These are phyloP conservation scores for Trematomus bernacchii DNA, from an alignment of 2,797 vertebrate species.

Conservation along the genomic window DNA sequence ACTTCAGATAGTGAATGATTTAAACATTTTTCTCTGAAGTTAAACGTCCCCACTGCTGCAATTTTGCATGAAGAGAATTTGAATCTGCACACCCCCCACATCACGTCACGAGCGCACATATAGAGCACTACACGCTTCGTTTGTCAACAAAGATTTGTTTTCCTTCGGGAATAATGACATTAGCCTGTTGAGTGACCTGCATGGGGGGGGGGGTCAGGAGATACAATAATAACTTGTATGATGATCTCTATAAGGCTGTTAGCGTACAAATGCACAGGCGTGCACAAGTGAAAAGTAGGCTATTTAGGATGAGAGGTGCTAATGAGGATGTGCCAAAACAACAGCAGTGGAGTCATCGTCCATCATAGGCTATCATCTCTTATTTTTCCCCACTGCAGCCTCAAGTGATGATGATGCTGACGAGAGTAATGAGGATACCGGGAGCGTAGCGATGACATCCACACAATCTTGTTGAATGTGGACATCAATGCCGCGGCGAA, in stretches of 20 bases:
- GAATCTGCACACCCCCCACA: constrained; percentile 6
- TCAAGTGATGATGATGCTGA: constrained; percentile 52
- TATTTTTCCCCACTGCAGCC: constrained; percentile 59
- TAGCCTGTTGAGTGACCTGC: constrained; percentile 41
- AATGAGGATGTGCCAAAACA: constrained; percentile 23
- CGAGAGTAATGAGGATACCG: constrained; percentile 67
- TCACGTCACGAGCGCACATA: constrained; percentile 12
- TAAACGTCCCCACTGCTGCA: constrained; percentile 27
- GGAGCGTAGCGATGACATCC: constrained; percentile 73
- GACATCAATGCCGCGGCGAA: constrained; percentile 81
- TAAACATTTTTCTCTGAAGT: constrained; percentile 31
- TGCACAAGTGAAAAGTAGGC: not conserved
- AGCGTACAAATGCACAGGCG: constrained; percentile 1
- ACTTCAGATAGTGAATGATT: constrained; percentile 45
- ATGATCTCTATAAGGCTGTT: not conserved
- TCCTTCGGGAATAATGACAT: constrained; percentile 1
- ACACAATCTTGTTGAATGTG: constrained; percentile 76
- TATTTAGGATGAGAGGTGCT: constrained; percentile 14
- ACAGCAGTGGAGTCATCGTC: constrained; percentile 37
- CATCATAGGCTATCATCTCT: constrained; percentile 30
- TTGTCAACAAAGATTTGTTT: not conserved
- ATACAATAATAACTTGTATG: not conserved
- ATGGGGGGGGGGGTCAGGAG: not conserved
- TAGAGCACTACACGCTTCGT: not conserved
- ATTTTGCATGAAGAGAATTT: constrained; percentile 22